Conservation (phyloP, 2,797 vertebrate genomes). For the Gadopsis marmoratus region DNA sequence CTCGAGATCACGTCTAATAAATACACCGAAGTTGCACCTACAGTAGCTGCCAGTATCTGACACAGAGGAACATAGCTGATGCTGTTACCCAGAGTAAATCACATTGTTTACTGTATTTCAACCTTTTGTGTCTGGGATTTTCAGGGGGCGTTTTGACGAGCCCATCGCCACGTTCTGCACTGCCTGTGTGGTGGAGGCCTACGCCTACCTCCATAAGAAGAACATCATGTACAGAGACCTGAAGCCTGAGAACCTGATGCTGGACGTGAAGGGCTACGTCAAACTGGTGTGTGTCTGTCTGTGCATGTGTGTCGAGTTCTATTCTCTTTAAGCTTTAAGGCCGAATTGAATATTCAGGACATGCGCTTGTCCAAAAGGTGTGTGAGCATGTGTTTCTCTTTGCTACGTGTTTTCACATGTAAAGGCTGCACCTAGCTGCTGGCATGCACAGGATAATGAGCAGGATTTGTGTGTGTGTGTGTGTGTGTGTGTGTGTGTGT, state of each 20-base stretch:
- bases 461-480: background rate
- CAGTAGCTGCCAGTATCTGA: background rate
- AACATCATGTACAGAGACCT: constrained; percentile 90
- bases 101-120: background rate
- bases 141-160: constrained; percentile 88
- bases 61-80: background rate
- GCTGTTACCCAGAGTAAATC: background rate
- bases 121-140: constrained; percentile 20
- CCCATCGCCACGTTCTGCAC: constrained; percentile 84
- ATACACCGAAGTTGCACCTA: background rate
- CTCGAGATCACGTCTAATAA: background rate
- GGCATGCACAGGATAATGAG: background rate
- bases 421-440: background rate
- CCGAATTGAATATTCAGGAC: background rate
- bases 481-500: background rate
- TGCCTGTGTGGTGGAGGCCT: constrained; percentile 89
- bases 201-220: constrained; percentile 87
- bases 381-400: background rate
- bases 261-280: constrained; percentile 86
- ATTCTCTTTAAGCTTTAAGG: background rate
- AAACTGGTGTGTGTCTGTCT: constrained; percentile 83
- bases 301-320: background rate
- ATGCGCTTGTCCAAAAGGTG: background rate
- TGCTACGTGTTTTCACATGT: background rate
- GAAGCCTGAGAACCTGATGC: constrained; percentile 91